Conservation (phyloP, 2,113 vertebrate species). For the Eolophus roseicapilla region DNA sequence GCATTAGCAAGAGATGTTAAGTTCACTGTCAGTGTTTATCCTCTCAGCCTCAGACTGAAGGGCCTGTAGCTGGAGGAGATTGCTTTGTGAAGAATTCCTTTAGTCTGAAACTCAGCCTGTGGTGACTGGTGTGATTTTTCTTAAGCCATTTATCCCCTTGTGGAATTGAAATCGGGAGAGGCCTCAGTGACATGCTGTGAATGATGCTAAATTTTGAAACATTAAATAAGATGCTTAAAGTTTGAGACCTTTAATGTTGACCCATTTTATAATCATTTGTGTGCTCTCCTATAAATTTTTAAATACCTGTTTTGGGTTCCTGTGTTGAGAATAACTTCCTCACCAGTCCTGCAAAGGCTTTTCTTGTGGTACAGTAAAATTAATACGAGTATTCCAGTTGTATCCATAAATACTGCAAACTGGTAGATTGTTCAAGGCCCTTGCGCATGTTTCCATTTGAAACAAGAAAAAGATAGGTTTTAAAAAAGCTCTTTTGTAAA, state of each 20-base stretch:
- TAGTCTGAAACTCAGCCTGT: neutral
- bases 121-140: neutral
- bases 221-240: neutral
- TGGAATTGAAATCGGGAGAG: neutral
- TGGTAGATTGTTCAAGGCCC: neutral
- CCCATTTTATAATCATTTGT: neutral
- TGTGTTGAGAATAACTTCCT: neutral
- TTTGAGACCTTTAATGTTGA: neutral
- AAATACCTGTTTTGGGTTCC: neutral
- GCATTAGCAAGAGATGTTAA: neutral
- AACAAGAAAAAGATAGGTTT: neutral
- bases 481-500: neutral
- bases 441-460: neutral
- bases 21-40: neutral
- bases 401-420: neutral
- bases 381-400: neutral
- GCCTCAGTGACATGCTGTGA: neutral
- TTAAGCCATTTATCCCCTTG: neutral
- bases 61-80: neutral
- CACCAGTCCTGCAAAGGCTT: neutral
- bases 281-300: neutral
- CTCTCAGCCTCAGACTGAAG: neutral
- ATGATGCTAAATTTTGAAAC: neutral
- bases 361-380: neutral
- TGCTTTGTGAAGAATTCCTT: neutral